Evolutionary conservation across 2,113 vertebrate genomes (phyloP).

Genomic region (Nannospalax galili): DNA sequence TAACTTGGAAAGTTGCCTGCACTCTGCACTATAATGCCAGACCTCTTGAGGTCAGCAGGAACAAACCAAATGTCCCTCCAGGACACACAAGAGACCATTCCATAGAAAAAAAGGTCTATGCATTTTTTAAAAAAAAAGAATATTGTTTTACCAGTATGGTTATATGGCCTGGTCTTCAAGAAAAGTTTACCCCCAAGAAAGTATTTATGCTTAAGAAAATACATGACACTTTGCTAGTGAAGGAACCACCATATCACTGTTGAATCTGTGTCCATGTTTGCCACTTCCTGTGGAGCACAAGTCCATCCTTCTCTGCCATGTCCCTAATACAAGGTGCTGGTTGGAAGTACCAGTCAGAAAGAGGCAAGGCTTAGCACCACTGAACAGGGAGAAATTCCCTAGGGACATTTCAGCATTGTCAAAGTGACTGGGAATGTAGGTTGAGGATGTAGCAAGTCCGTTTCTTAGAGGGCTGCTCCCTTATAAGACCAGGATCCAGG

Average conservation of each 20-base stretch:
- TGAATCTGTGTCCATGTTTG: neutral
- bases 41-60: neutral
- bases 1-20: neutral
- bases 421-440: neutral
- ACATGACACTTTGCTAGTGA: neutral
- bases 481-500: neutral
- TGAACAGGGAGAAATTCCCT: neutral
- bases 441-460: neutral
- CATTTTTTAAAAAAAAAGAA: slow-evolving; percentile 41
- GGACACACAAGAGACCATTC: neutral
- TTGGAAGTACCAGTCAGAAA: neutral
- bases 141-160: neutral
- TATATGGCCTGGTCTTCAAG: neutral
- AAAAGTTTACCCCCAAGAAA: neutral
- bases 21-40: neutral
- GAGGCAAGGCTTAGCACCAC: neutral
- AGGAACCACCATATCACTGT: neutral
- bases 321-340: neutral
- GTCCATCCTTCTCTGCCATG: neutral
- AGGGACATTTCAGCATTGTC: neutral
- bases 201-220: slow-evolving; percentile 3
- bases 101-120: neutral
- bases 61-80: neutral
- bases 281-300: neutral
- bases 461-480: neutral